phyloP scores from a whole-genome alignment of 64 coral and sea anemone species.

The Montipora cactus region DNA sequence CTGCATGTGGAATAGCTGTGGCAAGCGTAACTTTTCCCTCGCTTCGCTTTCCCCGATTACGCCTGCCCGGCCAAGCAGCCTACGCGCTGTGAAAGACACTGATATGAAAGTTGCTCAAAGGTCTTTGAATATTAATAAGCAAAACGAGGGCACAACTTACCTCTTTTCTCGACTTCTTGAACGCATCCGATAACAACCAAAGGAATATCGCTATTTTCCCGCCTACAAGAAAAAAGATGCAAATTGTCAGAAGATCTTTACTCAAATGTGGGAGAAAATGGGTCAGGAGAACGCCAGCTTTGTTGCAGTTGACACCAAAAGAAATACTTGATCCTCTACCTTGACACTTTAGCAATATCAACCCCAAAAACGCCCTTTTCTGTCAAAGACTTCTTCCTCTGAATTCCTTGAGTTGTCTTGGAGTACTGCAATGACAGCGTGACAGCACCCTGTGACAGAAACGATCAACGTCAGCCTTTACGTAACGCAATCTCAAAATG shows the following conservation, averaged over 20 bases:
- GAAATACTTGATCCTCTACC: slow-evolving; percentile 37
- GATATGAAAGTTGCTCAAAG: too few relatives aligned
- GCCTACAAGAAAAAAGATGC: slow-evolving; percentile 56
- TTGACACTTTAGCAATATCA: slow-evolving; percentile 81
- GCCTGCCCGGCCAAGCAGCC: too few relatives aligned
- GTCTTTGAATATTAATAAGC: too few relatives aligned
- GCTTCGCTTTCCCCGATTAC: too few relatives aligned
- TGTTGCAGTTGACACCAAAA: not conserved
- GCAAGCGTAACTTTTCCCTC: too few relatives aligned
- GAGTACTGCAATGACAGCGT: slow-evolving; percentile 94
- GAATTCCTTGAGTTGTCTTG: slow-evolving; percentile 76
- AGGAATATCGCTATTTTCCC: slow-evolving; percentile 93
- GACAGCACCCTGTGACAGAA: slow-evolving; percentile 82
- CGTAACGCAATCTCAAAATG: not conserved
- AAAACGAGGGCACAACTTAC: not conserved
- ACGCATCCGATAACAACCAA: slow-evolving; percentile 94
- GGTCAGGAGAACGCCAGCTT: not conserved
- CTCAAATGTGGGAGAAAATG: not conserved
- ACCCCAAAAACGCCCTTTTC: slow-evolving; percentile 95
- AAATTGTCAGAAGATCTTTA: not conserved
- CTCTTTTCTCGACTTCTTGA: slow-evolving; percentile 91
- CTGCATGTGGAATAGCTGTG: too few relatives aligned
- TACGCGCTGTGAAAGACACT: too few relatives aligned
- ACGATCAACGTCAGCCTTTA: not conserved
- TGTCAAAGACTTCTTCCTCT: slow-evolving; percentile 81